Base-by-base conservation (phyloP, 2,113 vertebrate species). In the Mus spicilegus region DNA sequence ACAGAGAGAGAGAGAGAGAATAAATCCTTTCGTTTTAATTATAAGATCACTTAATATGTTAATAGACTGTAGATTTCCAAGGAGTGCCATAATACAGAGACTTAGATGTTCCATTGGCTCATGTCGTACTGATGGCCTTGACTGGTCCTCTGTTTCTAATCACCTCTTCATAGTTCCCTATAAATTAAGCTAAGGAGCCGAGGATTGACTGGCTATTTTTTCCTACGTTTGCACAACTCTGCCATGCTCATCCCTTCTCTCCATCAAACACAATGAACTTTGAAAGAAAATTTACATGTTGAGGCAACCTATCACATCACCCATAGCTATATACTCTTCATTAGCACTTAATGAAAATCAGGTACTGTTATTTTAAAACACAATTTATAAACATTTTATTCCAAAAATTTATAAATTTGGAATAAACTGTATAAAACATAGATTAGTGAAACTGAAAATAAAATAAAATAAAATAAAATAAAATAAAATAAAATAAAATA, bases 381-480 rank as follows among this genome's bases (percentile, higher is more conserved):
- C 12, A 92, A 8, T 75, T 75, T 65, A 12, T 90, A 58, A 36
- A 30, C 22, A 26, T 56, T 67, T 86, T 81, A 39, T 82, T 82
- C 78, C 63, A 22, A 76, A 90, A 81, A 69, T 16, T n/a, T n/a
- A n/a, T n/a, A n/a, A n/a, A n/a, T 28, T 78, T 72, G 22, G 88
- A 86, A 76, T 67, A 76, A 75, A 85, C n/a, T 91, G 94, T 91
- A 81, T 56, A 86, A 95, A 91, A 73, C 54, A 78, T 3, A 7
- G 3, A 1, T 56, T 67, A 75, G 5, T 46, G 77, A 94, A 95
- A 49, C 36, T 78, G 4, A 92, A 39, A 82, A 80, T 6, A 26
- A 82, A 30, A 76, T 46, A 26, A 82, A 81, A 67, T 4, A 30
- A 76, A 49, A 80, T 49, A 30, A 76, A 49, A 80, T 49, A n/a